Conservation (phyloP, 2,888 invertebrate genomes). For the Lycocerus yunnanus region DNA sequence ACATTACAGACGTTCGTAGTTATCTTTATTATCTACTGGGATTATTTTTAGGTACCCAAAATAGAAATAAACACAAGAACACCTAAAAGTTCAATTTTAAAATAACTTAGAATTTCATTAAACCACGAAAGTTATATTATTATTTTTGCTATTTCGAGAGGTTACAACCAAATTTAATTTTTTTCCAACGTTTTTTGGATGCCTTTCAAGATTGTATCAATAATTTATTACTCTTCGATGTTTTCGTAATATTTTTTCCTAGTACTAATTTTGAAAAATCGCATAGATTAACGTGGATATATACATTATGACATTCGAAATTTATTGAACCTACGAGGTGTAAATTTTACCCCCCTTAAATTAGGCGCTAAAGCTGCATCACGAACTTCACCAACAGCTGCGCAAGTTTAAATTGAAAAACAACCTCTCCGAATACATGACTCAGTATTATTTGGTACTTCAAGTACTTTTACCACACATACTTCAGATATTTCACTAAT, state of each 20-base stretch:
- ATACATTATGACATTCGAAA: neutral
- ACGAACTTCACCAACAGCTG: neutral
- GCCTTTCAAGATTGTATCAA: neutral
- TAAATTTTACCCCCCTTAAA: neutral
- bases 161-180: neutral
- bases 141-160: neutral
- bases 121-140: neutral
- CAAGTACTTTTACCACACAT: too few species aligned
- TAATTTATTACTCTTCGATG: neutral
- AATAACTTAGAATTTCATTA: neutral
- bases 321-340: neutral
- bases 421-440: too few species aligned
- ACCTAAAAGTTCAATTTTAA: neutral
- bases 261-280: neutral
- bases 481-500: too few species aligned
- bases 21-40: conserved; percentile 6
- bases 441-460: too few species aligned
- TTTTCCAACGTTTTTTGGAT: neutral
- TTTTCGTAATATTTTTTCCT: neutral
- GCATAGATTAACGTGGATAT: neutral
- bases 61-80: neutral
- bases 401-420: too few species aligned
- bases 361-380: neutral
- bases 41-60: neutral
- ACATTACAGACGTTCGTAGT: conserved; percentile 5